phyloP scores from a whole-genome alignment of 2,113 vertebrate genomes.

The Cairina moschata region DNA sequence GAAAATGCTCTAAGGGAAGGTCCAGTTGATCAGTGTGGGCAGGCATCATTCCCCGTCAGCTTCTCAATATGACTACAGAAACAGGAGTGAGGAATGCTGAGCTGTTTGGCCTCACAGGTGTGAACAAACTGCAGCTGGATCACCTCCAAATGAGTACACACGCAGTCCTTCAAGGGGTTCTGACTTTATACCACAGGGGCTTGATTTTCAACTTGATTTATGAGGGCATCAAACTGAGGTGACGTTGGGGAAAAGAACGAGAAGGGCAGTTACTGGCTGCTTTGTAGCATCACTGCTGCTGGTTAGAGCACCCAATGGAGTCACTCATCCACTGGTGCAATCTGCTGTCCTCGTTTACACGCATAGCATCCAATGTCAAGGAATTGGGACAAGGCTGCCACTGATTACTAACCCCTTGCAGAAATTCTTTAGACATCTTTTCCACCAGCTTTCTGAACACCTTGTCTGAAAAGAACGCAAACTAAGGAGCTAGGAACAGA shows the following conservation, averaged over 20 bases:
- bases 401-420: background rate
- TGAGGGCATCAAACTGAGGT: rapidly evolving
- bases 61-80: background rate
- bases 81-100: background rate
- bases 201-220: background rate
- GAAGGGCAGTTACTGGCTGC: background rate
- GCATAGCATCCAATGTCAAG: background rate
- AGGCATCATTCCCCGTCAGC: background rate
- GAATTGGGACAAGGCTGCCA: background rate
- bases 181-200: background rate
- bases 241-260: background rate
- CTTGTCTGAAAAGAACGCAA: rapidly evolving
- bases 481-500: background rate
- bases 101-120: background rate
- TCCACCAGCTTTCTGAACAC: background rate
- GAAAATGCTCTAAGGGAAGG: background rate
- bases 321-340: background rate
- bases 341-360: rapidly evolving
- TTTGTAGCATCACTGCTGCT: background rate
- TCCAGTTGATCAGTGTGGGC: background rate
- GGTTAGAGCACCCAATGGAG: background rate
- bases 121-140: background rate
- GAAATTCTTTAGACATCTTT: background rate
- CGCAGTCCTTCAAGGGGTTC: background rate
- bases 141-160: rapidly evolving